phyloP scores from a whole-genome alignment of 2,888 invertebrate species.

The Orgyia antiqua region DNA sequence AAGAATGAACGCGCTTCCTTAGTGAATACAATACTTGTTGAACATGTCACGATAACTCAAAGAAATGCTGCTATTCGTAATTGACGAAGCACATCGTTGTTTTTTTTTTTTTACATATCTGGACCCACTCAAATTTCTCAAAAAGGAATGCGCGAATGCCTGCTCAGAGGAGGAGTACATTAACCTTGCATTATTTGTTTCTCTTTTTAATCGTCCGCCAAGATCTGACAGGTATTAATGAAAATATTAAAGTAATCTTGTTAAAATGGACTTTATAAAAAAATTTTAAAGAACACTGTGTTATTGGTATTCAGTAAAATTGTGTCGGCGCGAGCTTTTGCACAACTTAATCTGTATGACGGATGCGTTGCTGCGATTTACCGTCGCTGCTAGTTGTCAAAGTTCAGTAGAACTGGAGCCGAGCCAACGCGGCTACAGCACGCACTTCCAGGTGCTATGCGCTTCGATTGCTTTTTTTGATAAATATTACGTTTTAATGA shows the following conservation, averaged over 20 bases:
- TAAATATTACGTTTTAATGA: conserved; percentile 28
- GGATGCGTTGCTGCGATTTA: conserved; percentile 49
- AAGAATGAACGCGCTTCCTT: conserved; percentile 36
- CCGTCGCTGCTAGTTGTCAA: conserved; percentile 59
- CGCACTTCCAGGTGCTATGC: conserved; percentile 62
- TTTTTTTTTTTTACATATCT: conserved; percentile 47
- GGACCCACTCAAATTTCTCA: conserved; percentile 42
- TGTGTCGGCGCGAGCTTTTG: too few relatives aligned
- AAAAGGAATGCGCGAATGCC: conserved; percentile 44
- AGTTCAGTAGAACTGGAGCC: conserved; percentile 73
- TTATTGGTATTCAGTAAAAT: too few relatives aligned
- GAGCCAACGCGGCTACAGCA: conserved; percentile 59
- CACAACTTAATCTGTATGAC: too few relatives aligned
- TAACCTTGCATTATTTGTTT: conserved; percentile 41
- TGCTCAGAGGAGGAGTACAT: conserved; percentile 46
- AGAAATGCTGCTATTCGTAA: conserved; percentile 41
- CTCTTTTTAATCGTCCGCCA: too few relatives aligned
- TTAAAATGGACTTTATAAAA: too few relatives aligned
- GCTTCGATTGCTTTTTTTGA: conserved; percentile 39
- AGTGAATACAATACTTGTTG: conserved; percentile 40
- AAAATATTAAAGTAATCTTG: too few relatives aligned
- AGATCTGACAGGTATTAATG: too few relatives aligned
- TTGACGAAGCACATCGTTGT: conserved; percentile 37
- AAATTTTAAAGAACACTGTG: too few relatives aligned
- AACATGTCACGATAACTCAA: conserved; percentile 40